A percentile compares a stretch with the other conserved stretches of the same genome.
These are phyloP conservation scores for Tapirus terrestris DNA, from an alignment of 2,113 vertebrate species.

Conservation along the genomic window DNA sequence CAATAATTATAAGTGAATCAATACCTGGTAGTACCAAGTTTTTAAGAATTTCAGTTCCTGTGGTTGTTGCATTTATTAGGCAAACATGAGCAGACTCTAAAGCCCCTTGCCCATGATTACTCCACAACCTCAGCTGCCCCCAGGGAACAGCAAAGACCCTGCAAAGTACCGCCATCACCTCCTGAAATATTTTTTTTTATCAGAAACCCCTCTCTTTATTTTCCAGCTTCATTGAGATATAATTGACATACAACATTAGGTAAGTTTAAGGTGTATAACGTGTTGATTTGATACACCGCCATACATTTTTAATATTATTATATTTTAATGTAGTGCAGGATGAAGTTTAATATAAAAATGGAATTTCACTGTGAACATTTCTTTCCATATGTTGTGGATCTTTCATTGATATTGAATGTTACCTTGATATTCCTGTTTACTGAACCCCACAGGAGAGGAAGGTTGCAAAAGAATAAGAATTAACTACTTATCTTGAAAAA, in stretches of 20 bases:
- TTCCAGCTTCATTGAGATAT: not conserved
- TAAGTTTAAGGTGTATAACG: not conserved
- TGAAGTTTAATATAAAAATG: not conserved
- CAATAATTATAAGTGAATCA: constrained; percentile 95
- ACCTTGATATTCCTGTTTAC: not conserved
- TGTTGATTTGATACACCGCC: not conserved
- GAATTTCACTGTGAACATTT: not conserved
- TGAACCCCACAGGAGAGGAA: not conserved
- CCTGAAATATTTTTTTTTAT: not conserved
- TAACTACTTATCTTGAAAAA: not conserved
- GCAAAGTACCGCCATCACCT: not conserved
- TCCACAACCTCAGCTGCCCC: constrained; percentile 91
- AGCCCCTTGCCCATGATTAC: constrained; percentile 96
- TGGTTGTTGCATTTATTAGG: constrained; percentile 94
- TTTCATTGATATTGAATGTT: not conserved
- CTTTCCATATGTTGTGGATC: not conserved
- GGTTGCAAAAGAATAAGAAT: not conserved
- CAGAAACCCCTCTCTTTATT: not conserved
- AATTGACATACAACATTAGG: not conserved
- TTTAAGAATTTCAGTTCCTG: constrained; percentile 96
- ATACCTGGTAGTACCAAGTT: constrained; percentile 96
- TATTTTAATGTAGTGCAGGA: not conserved
- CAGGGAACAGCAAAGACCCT: not conserved
- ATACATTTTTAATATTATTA: not conserved
- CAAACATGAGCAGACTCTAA: constrained; percentile 96